Base-by-base conservation (phyloP, 2,113 vertebrate genomes). In the Psephotus haematonotus region DNA sequence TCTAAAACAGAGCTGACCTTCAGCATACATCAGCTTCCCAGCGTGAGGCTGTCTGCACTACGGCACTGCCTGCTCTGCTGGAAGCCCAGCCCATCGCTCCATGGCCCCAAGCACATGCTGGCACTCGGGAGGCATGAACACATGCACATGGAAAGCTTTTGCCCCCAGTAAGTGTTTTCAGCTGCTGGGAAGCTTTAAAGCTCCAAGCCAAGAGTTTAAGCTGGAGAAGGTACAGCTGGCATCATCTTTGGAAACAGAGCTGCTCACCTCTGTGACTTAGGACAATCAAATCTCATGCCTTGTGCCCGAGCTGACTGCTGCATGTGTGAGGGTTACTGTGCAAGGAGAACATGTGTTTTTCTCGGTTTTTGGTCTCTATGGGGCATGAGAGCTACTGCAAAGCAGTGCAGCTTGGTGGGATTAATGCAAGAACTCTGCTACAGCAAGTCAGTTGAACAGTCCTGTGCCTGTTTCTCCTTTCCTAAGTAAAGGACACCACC, bases 41-140 rank as follows among this genome's bases (percentile, higher is more conserved):
- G 35, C 0, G 0, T 0, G 2, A 39, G n/a, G 27, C 46, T 0
- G 0, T 47, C 43, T 20, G 43, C 18, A 5, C 15, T 7, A 35
- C 0, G 13, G n/a, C 1, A 1, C 41, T n/a, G 52, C 57, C 10
- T 2, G 24, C 72, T 63, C 43, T 65, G 59, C 53, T 5, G 4
- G 46, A 22, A 57, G 39, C 55, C 78, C 0, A 0, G 65, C 41
- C 64, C 81, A 2, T 44, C 2, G 6, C 74, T 24, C 39, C 2
- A 1, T 17, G 33, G 67, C 49, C 75, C 74, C 33, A 17, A 47
- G 47, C 18, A n/a, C 60, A 6, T 10, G n/a, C 49, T 9, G 13
- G 24, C 69, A 14, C 81, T 10, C 10, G 25, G 39, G 37, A 74
- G 27, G 28, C 47, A 31, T 3, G 3, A 53, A 53, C 35, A 8